Conservation (phyloP, 2,113 vertebrate genomes). For the Hydropotes inermis region DNA sequence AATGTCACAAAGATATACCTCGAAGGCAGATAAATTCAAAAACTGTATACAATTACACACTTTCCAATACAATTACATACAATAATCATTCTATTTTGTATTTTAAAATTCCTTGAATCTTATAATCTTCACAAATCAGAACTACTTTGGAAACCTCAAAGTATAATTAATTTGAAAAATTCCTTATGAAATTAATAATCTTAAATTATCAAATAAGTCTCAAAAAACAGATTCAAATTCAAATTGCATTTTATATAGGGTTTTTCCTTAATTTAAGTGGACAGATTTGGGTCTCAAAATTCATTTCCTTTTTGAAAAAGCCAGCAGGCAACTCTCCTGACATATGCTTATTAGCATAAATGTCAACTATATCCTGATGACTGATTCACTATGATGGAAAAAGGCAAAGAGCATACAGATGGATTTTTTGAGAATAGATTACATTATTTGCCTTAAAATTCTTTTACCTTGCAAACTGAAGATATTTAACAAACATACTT, state of each 20-base stretch:
- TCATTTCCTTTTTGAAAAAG: not conserved
- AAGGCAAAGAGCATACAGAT: not conserved
- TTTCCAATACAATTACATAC: not conserved
- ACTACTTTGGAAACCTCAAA: not conserved
- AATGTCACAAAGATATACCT: not conserved
- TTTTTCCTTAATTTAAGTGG: not conserved
- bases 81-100: not conserved
- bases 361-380: not conserved
- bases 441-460: not conserved
- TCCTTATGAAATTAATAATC: slow-evolving; percentile 3
- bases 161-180: not conserved
- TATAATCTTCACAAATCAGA: not conserved
- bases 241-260: not conserved
- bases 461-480: not conserved
- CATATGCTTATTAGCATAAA: not conserved
- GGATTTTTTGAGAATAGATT: not conserved
- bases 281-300: not conserved
- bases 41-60: not conserved
- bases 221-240: not conserved
- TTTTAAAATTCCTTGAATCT: slow-evolving; percentile 5
- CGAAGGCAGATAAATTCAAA: not conserved
- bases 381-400: not conserved
- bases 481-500: not conserved
- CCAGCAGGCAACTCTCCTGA: not conserved
- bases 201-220: not conserved